A percentile compares a stretch with the other conserved stretches of the same genome.
phyloP scores from a whole-genome alignment of 2,113 vertebrate species.

The Gymnorhina tibicen region DNA sequence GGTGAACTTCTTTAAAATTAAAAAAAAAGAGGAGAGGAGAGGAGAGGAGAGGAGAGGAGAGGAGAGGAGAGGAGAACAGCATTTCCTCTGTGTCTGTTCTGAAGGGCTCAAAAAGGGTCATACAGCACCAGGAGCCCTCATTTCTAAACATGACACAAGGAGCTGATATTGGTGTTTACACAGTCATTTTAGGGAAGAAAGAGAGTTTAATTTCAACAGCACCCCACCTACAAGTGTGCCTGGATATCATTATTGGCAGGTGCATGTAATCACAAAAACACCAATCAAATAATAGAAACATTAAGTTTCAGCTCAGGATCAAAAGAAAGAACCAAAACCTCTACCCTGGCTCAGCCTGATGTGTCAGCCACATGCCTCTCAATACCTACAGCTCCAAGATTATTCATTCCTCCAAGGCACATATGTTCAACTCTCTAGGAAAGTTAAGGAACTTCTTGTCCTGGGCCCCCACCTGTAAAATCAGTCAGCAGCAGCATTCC shows the following conservation, averaged over 20 bases:
- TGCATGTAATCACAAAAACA: slow-evolving; percentile 33
- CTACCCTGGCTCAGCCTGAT: not conserved
- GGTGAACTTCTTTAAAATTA: not conserved
- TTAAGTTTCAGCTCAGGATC: slow-evolving; percentile 20
- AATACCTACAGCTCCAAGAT: not conserved
- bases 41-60: not conserved
- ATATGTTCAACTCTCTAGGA: not conserved
- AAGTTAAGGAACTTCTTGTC: not conserved
- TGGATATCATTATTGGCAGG: slow-evolving; percentile 41
- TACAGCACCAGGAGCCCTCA: not conserved
- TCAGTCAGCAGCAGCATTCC: not conserved
- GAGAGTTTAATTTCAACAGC: slow-evolving; percentile 31
- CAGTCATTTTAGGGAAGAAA: slow-evolving; percentile 9
- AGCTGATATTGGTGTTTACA: slow-evolving; percentile 52
- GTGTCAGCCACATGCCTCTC: slow-evolving; percentile 14
- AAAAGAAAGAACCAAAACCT: slow-evolving; percentile 21
- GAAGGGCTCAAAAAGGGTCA: not conserved
- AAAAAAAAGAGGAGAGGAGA: not conserved
- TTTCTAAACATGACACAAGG: not conserved
- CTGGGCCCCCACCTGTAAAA: not conserved
- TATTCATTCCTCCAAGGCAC: not conserved
- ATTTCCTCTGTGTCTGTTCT: not conserved
- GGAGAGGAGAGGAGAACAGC: not conserved
- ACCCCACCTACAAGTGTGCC: not conserved
- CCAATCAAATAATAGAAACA: slow-evolving; percentile 51